A percentile compares a stretch with the other conserved stretches of the same genome.
Evolutionary conservation across 2,888 invertebrate genomes (phyloP).

Genomic region (Dryococelus australis): DNA sequence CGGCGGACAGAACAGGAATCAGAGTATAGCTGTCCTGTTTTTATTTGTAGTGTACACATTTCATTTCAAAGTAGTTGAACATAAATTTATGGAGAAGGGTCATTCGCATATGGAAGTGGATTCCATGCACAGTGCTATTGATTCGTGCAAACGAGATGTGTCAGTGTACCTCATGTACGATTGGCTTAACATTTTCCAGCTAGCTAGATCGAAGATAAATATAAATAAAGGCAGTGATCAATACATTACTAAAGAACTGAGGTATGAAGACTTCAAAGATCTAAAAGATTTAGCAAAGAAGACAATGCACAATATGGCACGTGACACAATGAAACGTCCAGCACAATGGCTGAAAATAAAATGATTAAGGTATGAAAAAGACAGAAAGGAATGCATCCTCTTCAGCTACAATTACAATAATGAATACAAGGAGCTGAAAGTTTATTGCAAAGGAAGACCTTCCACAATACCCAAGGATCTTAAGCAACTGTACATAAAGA

Average conservation of each 20-base stretch:
- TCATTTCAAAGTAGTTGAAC: constrained; percentile 30
- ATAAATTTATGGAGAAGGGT: neutral
- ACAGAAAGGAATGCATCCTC: neutral
- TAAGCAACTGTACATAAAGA: constrained; percentile 19
- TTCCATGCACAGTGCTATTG: constrained; percentile 50
- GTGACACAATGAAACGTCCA: constrained; percentile 8
- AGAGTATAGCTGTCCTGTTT: constrained; percentile 42
- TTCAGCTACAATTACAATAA: constrained; percentile 27
- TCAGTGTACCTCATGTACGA: constrained; percentile 46
- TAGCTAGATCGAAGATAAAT: constrained; percentile 42
- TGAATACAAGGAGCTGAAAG: constrained; percentile 28
- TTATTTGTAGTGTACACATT: neutral
- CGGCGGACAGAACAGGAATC: constrained; percentile 45
- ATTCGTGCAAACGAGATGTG: constrained; percentile 45
- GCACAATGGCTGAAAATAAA: constrained; percentile 31
- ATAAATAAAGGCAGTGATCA: constrained; percentile 42
- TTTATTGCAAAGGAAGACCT: constrained; percentile 24
- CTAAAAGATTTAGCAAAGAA: constrained; percentile 35
- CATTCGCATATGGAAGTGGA: constrained; percentile 47
- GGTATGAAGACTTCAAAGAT: constrained; percentile 44
- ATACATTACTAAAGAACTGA: constrained; percentile 44
- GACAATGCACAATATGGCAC: constrained; percentile 18
- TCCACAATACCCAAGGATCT: constrained; percentile 13
- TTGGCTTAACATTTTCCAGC: constrained; percentile 47
- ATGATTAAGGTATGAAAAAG: constrained; percentile 32